A percentile compares a stretch with the other conserved stretches of the same genome.
These are phyloP conservation scores for Notodonta dromedarius DNA, from an alignment of 2,888 invertebrate species.

Conservation along the genomic window DNA sequence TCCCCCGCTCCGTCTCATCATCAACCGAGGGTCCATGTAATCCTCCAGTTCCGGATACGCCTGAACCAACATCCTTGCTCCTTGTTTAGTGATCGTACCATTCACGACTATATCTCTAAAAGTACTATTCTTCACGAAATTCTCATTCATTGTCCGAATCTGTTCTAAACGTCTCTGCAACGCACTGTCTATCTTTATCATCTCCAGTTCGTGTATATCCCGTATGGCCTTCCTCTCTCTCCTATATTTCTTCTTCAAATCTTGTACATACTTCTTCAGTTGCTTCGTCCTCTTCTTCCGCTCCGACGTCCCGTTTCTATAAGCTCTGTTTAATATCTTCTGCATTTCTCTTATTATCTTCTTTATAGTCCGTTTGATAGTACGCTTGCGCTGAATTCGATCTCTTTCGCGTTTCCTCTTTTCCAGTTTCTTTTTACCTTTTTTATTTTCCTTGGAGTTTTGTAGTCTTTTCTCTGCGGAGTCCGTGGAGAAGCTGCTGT, in stretches of 20 bases:
- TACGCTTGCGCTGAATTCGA: constrained; percentile 53
- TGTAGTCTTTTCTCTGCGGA: constrained; percentile 49
- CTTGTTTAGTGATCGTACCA: constrained; percentile 52
- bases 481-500: constrained; percentile 56
- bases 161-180: constrained; percentile 50
- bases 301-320: constrained; percentile 57
- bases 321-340: constrained; percentile 57
- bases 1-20: constrained; percentile 24
- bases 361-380: constrained; percentile 58
- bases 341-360: constrained; percentile 61
- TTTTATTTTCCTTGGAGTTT: constrained; percentile 41
- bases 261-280: constrained; percentile 64
- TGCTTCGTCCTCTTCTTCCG: constrained; percentile 65
- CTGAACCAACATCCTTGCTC: constrained; percentile 52
- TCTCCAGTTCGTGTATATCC: constrained; percentile 57
- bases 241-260: constrained; percentile 62
- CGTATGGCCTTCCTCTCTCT: constrained; percentile 62
- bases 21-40: constrained; percentile 27
- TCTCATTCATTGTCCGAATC: constrained; percentile 52
- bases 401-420: constrained; percentile 37
- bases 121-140: constrained; percentile 58
- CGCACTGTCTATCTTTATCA: constrained; percentile 56
- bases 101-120: constrained; percentile 64
- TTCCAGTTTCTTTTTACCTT: constrained; percentile 33
- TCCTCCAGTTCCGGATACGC: constrained; percentile 59